Percentiles rank a stretch among this genome's conserved stretches.
phyloP scores from a whole-genome alignment of 1,140 invertebrate species.

The Pygmarrhopalites habei region DNA sequence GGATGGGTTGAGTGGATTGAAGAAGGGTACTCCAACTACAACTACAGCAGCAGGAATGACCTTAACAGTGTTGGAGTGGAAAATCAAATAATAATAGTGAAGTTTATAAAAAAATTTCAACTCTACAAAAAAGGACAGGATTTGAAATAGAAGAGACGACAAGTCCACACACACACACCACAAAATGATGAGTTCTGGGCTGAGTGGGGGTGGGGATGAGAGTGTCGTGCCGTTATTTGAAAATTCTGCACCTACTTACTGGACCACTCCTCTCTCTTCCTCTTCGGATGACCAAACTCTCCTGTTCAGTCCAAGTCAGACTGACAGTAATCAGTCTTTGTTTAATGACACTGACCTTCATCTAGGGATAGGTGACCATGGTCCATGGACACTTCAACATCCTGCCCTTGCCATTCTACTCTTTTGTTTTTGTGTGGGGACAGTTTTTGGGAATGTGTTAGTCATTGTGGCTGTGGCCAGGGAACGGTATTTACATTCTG shows the following conservation, averaged over 20 bases:
- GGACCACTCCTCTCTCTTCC: background rate
- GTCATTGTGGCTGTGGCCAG: conserved; percentile 63
- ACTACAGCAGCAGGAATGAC: background rate
- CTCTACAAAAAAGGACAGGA: background rate
- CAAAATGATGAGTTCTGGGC: no score
- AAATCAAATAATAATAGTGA: background rate
- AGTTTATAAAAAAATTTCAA: background rate
- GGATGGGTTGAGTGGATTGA: no score
- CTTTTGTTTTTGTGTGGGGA: conserved; percentile 54
- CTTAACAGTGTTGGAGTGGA: no score
- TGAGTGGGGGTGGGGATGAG: no score
- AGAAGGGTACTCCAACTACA: no score
- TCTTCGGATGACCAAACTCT: background rate
- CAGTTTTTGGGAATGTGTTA: conserved; percentile 62
- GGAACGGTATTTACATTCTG: conserved; percentile 62
- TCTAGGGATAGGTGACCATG: background rate
- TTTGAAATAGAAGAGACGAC: background rate
- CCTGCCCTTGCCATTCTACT: conserved; percentile 48
- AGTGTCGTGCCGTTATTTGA: no score
- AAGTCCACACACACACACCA: no score
- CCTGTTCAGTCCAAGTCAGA: background rate
- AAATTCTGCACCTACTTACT: background rate
- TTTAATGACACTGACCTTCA: background rate
- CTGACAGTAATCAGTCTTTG: background rate
- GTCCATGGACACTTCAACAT: background rate